phyloP scores from a whole-genome alignment of 2,797 vertebrate species.

The Garrulus glandarius region DNA sequence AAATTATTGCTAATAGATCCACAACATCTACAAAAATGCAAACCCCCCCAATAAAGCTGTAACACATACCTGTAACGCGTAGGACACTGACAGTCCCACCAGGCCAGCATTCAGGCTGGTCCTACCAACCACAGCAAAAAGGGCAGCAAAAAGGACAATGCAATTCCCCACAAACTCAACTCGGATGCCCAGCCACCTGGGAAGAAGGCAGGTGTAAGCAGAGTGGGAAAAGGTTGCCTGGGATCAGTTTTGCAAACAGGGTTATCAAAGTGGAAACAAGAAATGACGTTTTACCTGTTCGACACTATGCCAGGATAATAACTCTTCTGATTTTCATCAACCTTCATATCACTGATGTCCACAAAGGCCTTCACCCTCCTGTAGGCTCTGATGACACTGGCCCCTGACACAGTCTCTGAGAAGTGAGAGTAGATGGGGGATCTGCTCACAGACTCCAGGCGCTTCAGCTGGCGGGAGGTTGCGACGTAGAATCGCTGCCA shows the following conservation, averaged over 20 bases:
- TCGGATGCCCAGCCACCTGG: constrained; percentile 91
- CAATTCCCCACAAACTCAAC: constrained; percentile 95
- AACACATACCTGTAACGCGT: constrained; percentile 87
- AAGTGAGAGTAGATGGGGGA: constrained; percentile 98
- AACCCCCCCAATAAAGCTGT: neutral
- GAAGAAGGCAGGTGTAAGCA: neutral
- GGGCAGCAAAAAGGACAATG: constrained; percentile 90
- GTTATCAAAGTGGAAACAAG: neutral
- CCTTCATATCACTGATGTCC: constrained; percentile 81
- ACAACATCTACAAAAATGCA: neutral
- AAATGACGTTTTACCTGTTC: constrained; percentile 82
- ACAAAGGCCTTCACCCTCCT: constrained; percentile 82
- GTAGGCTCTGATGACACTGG: constrained; percentile 92
- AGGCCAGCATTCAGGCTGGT: constrained; percentile 83
- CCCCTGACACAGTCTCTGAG: constrained; percentile 91
- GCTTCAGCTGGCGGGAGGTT: constrained; percentile 93
- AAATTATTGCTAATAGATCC: neutral
- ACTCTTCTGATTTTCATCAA: constrained; percentile 92
- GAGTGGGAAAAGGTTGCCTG: neutral
- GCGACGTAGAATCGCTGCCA: constrained; percentile 93
- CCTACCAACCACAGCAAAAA: constrained; percentile 89
- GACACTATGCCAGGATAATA: constrained; percentile 88
- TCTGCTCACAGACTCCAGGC: constrained; percentile 93
- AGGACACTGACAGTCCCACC: constrained; percentile 94
- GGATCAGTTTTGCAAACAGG: neutral